Base-by-base conservation (phyloP, 1,140 invertebrate genomes). In the Psilanteris sp. region DNA sequence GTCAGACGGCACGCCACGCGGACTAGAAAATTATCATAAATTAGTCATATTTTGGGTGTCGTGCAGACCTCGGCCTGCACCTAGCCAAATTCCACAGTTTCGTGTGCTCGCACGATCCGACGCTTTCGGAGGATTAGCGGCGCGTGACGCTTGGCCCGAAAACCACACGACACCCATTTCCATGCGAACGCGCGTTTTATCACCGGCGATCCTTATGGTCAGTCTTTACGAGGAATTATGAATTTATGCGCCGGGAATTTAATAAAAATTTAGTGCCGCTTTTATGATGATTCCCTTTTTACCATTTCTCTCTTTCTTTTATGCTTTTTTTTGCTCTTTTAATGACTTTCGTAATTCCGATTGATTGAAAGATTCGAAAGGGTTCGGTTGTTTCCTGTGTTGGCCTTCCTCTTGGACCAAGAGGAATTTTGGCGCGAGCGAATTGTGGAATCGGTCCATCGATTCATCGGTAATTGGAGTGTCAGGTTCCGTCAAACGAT, bases 1-100 rank as follows among this genome's bases (percentile, higher is more conserved):
- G 27, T 72, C 77, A 76, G 77, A 72, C 72, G 44, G 72, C 72
- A 76, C 70, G 64, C 54, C 76, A 72, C 74, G 64, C 79, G 68
- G 75, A 79, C 79, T 76, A 81, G 76, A 75, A 82, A 82, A 84
- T 84, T 84, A 81, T 80, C 81, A 84, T 84, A 84, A 83, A 84
- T 83, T 82, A 81, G 79, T 79, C 73, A 80, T 83, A 84, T 81
- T 84, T 84, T 78, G 67, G n/a, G 74, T 80, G 78, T 78, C 78
- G 44, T 61, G 75, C 61, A 37, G 64, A 26, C 59, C 27, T 32
- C 55, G 52, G n/a, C 73, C 57, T 74, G 66, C 57, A 72, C 67
- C 73, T 52, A 74, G 55, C 66, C 52, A 79, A 81, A 81, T 81
- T 82, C 79, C 68, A 73, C 39, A 62, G 54, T 81, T 79, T 79